A percentile compares a stretch with the other conserved stretches of the same genome.
phyloP scores from a whole-genome alignment of 2,113 vertebrate species.

The Toxotes chatareus region DNA sequence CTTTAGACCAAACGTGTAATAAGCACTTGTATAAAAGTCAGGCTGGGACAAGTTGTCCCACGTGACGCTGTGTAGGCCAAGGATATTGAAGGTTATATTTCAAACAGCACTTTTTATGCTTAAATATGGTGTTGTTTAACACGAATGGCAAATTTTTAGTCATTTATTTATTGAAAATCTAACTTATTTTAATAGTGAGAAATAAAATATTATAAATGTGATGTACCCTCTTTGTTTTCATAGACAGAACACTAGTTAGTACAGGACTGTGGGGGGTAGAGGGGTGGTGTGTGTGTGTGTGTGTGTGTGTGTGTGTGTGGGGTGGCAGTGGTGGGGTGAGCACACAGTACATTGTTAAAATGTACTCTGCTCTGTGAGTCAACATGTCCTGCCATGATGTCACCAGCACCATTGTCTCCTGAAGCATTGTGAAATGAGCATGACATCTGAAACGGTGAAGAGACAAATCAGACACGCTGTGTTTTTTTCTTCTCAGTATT shows the following conservation, averaged over 20 bases:
- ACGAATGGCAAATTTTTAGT: background rate
- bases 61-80: background rate
- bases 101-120: background rate
- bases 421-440: slow-evolving; percentile 39
- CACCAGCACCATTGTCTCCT: slow-evolving; percentile 35
- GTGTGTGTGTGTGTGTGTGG: too few relatives aligned
- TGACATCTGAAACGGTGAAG: slow-evolving; percentile 17
- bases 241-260: background rate
- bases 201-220: background rate
- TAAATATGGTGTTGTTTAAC: background rate
- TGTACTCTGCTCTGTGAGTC: slow-evolving; percentile 24
- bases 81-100: background rate
- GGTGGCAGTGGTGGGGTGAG: too few relatives aligned
- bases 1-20: slow-evolving; percentile 6
- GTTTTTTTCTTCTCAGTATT: background rate
- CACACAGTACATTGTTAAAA: background rate
- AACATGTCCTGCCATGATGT: slow-evolving; percentile 39
- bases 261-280: too few relatives aligned
- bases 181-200: background rate
- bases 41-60: slow-evolving; percentile 31
- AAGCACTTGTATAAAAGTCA: slow-evolving; percentile 17
- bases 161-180: background rate
- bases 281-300: too few relatives aligned
- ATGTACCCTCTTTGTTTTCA: background rate
- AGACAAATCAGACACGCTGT: background rate